Conservation (phyloP, 2,797 vertebrate genomes). For the Tenualosa thibaudeaui region DNA sequence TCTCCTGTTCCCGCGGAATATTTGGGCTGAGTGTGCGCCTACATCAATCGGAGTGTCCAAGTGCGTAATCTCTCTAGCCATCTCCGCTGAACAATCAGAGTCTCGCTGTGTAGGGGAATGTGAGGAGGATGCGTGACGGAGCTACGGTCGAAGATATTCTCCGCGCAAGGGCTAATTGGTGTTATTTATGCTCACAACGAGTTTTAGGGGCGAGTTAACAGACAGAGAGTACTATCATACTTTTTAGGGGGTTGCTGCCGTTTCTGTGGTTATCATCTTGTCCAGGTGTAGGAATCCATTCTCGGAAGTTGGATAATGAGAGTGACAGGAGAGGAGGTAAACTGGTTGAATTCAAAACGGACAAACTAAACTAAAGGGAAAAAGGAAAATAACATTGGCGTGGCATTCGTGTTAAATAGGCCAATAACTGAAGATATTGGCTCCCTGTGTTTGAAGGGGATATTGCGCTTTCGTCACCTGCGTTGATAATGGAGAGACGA, state of each 20-base stretch:
- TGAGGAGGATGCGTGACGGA: slow-evolving; percentile 53
- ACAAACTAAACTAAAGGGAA: slow-evolving; percentile 20
- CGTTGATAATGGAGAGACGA: slow-evolving; percentile 61
- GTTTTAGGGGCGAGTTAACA: slow-evolving; percentile 56
- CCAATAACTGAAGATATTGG: slow-evolving; percentile 29
- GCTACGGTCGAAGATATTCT: slow-evolving; percentile 55
- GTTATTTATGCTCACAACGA: slow-evolving; percentile 64
- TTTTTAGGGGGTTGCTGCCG: neutral
- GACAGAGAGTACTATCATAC: slow-evolving; percentile 41
- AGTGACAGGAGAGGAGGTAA: slow-evolving; percentile 6
- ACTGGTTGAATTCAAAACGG: slow-evolving; percentile 25
- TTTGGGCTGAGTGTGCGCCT: slow-evolving; percentile 62
- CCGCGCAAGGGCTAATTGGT: slow-evolving; percentile 64
- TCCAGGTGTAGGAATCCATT: slow-evolving; percentile 6
- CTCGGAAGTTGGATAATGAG: slow-evolving; percentile 20
- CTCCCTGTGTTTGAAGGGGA: slow-evolving; percentile 47
- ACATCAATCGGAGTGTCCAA: slow-evolving; percentile 66
- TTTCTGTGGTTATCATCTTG: slow-evolving; percentile 8
- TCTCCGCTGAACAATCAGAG: slow-evolving; percentile 66
- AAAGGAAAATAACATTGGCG: slow-evolving; percentile 34
- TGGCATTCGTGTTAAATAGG: slow-evolving; percentile 44
- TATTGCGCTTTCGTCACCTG: slow-evolving; percentile 24
- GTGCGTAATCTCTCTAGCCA: slow-evolving; percentile 69
- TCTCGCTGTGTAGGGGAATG: slow-evolving; percentile 66
- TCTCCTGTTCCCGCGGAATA: slow-evolving; percentile 44